Percentiles rank a stretch among this genome's conserved stretches.
Conservation (phyloP, 64 coral and sea anemone species). For the Actinia equina region DNA sequence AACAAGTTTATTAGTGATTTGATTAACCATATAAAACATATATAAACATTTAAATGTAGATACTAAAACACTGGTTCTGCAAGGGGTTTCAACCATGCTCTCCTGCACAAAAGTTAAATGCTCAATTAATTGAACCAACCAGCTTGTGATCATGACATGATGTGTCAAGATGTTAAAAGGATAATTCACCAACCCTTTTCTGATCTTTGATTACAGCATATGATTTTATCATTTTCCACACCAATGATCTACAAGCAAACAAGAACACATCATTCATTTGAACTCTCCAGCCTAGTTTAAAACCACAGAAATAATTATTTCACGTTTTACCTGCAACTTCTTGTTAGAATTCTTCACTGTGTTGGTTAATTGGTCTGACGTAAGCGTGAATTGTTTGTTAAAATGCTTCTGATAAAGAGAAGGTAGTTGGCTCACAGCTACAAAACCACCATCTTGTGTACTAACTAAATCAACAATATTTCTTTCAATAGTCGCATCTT, state of each 20-base stretch:
- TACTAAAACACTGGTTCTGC: too few species aligned
- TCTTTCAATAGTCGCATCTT: not conserved
- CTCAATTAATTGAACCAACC: not conserved
- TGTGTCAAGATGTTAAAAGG: too few species aligned
- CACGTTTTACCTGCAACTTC: not conserved
- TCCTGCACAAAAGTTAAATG: too few species aligned
- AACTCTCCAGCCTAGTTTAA: not conserved
- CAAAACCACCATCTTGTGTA: slow-evolving; percentile 56
- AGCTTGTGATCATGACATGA: too few species aligned
- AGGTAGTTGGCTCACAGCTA: slow-evolving; percentile 34
- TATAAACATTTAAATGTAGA: too few species aligned
- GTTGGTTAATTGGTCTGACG: not conserved
- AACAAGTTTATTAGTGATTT: not conserved
- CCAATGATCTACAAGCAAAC: not conserved
- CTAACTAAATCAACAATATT: slow-evolving; percentile 50
- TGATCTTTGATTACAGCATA: not conserved
- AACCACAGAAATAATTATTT: not conserved
- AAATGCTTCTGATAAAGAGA: slow-evolving; percentile 44
- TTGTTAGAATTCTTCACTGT: not conserved
- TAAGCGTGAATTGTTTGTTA: slow-evolving; percentile 53
- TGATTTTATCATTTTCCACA: slow-evolving; percentile 1
- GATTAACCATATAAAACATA: too few species aligned
- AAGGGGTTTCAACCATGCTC: too few species aligned
- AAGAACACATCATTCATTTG: too few species aligned
- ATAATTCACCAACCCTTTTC: not conserved